Base-by-base conservation (phyloP, 2,113 vertebrate species). In the Peromyscus polionotus region DNA sequence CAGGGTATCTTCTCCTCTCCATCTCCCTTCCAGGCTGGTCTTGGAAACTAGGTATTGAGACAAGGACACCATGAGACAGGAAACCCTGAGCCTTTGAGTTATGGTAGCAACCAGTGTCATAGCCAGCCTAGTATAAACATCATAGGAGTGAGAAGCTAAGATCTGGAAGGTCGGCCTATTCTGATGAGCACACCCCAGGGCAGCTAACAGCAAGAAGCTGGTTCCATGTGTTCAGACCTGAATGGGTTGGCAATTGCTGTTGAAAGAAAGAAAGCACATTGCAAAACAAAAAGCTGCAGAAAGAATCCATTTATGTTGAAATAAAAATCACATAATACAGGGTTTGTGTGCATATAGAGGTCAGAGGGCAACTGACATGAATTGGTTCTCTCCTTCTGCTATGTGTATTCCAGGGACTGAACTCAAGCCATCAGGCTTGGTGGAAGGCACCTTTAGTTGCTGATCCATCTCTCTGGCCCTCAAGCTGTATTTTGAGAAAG, bases 41-140 rank as follows among this genome's bases (percentile, higher is more conserved):
- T 19, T 81, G 68, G 59, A 68, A 84, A 81, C 5, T 59, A 31
- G 51, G 51, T 10, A 39, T 0, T 22, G 39, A 76, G 9, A 14
- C 19, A 10, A 36, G 36, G n/a, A 19, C 1, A 0, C 24, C n/a
- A 14, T 0, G 3, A 54, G 67, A 19, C 16, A 11, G 7, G 33
- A 65, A 65, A 45, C 75, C 24, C 61, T 57, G 16, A 17, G 12
- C 17, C 14, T 59, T 73, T 0, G 20, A 75, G 42, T 48, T 59
- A 33, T 79, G 0, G 3, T 5, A 5, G 48, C 24, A 17, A 31
- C 72, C 7, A 0, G 14, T 10, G 9, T 13, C 68, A 22, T 51
- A 1, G 26, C 28, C 54, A 28, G 42, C 19, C 75, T 48, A 4
- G 28, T 1, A 8, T 19, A 4, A 72, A 22, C 3, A 0, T 8